phyloP scores from a whole-genome alignment of 1,140 invertebrate species.

The Thrips palmi region DNA sequence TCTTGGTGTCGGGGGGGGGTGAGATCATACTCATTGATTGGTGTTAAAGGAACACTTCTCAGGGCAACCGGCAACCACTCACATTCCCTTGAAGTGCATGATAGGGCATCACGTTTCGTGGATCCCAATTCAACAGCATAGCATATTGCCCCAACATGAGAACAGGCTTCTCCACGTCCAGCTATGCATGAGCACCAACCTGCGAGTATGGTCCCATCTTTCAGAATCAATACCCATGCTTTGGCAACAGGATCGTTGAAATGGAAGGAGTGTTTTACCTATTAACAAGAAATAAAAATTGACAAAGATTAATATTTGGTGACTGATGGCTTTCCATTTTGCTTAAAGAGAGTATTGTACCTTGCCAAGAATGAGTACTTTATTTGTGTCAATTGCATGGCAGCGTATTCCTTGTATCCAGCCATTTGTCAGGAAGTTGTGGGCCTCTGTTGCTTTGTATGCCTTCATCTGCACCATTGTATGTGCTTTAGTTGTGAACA shows the following conservation, averaged over 20 bases:
- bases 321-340: not conserved
- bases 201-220: not conserved
- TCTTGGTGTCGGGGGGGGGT: too few species aligned
- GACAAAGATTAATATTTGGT: not conserved
- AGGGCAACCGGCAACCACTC: too few species aligned
- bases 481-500: not conserved
- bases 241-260: not conserved
- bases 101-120: too few species aligned
- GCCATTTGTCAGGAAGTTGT: not conserved
- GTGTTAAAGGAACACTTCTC: too few species aligned
- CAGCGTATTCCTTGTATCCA: not conserved
- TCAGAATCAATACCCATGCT: not conserved
- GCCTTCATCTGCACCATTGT: not conserved
- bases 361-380: not conserved
- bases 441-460: not conserved
- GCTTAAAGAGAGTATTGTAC: not conserved
- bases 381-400: not conserved
- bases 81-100: too few species aligned
- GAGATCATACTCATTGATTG: too few species aligned
- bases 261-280: too few species aligned
- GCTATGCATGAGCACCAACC: not conserved
- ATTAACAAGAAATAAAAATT: too few species aligned
- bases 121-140: too few species aligned
- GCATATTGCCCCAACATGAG: not conserved
- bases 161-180: not conserved